These are phyloP conservation scores for Notamacropus eugenii DNA, from an alignment of 2,797 vertebrate species.

Conservation along the genomic window DNA sequence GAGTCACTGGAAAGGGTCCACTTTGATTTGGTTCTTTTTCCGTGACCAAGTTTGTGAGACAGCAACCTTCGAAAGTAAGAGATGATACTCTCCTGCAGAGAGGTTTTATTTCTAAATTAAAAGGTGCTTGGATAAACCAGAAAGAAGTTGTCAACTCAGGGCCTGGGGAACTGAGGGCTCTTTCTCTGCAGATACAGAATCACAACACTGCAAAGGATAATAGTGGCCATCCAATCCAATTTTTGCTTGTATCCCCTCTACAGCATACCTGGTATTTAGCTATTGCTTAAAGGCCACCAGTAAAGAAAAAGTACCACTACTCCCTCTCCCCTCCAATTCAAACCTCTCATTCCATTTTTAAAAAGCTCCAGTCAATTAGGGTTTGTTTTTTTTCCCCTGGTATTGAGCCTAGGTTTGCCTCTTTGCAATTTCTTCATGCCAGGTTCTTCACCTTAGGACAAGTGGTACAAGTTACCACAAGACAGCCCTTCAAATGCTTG, in stretches of 20 bases:
- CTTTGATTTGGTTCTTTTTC: not conserved
- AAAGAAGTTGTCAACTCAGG: not conserved
- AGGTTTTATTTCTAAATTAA: slow-evolving; percentile 25
- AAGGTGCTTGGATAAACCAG: not conserved
- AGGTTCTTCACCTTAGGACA: no score
- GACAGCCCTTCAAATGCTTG: no score
- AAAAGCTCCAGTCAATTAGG: not conserved
- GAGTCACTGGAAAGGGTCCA: not conserved
- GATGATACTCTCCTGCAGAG: not conserved
- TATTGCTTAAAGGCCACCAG: not conserved
- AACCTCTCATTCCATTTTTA: not conserved
- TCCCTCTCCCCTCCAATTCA: not conserved
- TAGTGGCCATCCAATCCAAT: not conserved
- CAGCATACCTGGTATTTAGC: not conserved
- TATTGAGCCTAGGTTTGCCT: not conserved
- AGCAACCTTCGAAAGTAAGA: slow-evolving; percentile 4
- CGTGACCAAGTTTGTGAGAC: not conserved
- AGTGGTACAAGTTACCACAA: no score
- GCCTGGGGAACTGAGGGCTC: rapidly evolving
- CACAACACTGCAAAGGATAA: not conserved
- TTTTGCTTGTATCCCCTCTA: not conserved
- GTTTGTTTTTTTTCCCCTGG: rapidly evolving
- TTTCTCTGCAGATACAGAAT: not conserved
- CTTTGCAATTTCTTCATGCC: not conserved
- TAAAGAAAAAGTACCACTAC: rapidly evolving